Base-by-base conservation (phyloP, 1,140 invertebrate genomes). In the Solenopsis fugax region DNA sequence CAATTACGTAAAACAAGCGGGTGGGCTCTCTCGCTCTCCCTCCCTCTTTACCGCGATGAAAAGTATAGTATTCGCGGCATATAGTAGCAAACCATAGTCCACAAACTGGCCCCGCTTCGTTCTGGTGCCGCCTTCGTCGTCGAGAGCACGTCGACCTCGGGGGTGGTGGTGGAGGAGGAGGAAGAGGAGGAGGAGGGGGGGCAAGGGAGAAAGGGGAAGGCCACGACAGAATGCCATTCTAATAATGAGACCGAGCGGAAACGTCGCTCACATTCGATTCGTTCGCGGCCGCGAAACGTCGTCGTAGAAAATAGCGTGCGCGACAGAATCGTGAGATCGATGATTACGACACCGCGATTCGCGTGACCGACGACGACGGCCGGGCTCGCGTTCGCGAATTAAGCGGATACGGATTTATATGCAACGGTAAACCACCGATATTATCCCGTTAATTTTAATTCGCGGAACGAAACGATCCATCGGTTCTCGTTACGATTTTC, bases 1-100 rank as follows among this genome's bases (percentile, higher is more conserved):
- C 56, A 88, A 88, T 88, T 73, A 86, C 65, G 16, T 86, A 56
- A 85, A 86, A 88, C 76, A 80, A 87, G 78, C 78, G 52, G 86
- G 50, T 67, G 34, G 18, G 13, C 41, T 64, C n/a, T 48, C 41
- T 58, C 9, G 72, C 13, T 34, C 16, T 45, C 65, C 72, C 65
- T 72, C 2, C 24, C 2, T 37, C 12, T 54, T 50, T 6, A 58
- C 16, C 72, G 10, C 18, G 13, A 84, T 75, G 50, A 75, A 73
- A 82, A 82, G 16, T 62, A 64, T 24, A 84, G 67, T 73, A 64
- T 24, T 60, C 34, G 45, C 45, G 2, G 67, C 9, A 24, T 18
- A 56, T 16, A 64, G 54, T 64, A 60, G 76, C 50, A 24, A 64
- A 67, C 67, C 60, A 34, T 52, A 52, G 21, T 29, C 21, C 21